phyloP scores from a whole-genome alignment of 2,113 vertebrate genomes.

The Bettongia penicillata region DNA sequence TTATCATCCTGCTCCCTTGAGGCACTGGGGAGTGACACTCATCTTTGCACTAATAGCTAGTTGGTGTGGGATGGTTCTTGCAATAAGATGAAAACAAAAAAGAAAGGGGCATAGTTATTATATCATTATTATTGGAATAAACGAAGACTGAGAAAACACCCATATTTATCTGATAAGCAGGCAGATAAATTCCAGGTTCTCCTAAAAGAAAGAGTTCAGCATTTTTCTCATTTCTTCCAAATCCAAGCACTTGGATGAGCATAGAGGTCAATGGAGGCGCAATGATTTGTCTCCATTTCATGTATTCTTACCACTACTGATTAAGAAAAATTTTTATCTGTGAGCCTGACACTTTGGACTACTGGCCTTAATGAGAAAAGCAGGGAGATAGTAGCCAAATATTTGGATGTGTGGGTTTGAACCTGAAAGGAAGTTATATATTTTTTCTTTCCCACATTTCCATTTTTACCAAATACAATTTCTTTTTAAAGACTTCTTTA shows the following conservation, averaged over 20 bases:
- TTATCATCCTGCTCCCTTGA: neutral
- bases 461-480: constrained; percentile 24
- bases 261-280: neutral
- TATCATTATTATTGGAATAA: neutral
- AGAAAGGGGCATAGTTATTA: too few species aligned
- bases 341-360: constrained; percentile 57
- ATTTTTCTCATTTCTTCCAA: constrained; percentile 16
- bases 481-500: neutral
- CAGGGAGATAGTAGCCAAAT: constrained; percentile 46
- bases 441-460: constrained; percentile 42
- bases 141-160: neutral
- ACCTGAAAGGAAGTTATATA: neutral
- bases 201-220: constrained; percentile 13
- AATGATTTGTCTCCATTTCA: neutral
- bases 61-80: neutral
- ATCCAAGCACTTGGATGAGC: constrained; percentile 38
- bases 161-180: neutral
- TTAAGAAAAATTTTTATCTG: constrained; percentile 69
- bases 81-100: neutral
- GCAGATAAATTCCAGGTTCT: constrained; percentile 17
- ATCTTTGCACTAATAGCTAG: neutral
- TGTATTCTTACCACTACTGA: constrained; percentile 55
- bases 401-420: constrained; percentile 4
- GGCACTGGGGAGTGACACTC: neutral
- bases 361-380: constrained; percentile 48